Conservation (phyloP, 2,797 vertebrate genomes). For the Apogon hyalosoma region DNA sequence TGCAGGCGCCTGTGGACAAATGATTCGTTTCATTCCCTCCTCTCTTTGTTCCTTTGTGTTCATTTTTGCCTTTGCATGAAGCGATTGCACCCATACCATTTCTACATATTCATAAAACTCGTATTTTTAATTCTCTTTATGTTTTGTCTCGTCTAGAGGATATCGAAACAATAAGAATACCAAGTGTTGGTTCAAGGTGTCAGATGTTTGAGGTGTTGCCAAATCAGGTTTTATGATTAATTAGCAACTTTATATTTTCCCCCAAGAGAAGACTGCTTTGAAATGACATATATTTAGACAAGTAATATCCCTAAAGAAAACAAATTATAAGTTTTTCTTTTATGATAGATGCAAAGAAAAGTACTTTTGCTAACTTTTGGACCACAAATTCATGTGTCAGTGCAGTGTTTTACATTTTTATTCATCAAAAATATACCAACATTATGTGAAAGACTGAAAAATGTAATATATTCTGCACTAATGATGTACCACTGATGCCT, state of each 20-base stretch:
- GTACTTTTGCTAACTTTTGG: not conserved
- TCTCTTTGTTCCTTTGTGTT: conserved; percentile 66
- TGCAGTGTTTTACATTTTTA: not conserved
- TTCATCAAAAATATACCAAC: conserved; percentile 16
- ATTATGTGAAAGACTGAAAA: not conserved
- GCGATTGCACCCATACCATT: conserved; percentile 33
- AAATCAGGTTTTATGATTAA: conserved; percentile 19
- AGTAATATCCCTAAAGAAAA: not conserved
- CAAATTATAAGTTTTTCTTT: not conserved
- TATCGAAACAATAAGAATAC: conserved; percentile 45
- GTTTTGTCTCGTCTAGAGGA: conserved; percentile 18
- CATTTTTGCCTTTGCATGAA: conserved; percentile 45
- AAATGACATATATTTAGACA: conserved; percentile 4
- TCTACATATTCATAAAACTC: conserved; percentile 49
- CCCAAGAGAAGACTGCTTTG: conserved; percentile 10
- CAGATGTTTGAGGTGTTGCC: not conserved
- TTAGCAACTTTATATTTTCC: conserved; percentile 17
- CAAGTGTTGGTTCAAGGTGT: conserved; percentile 27
- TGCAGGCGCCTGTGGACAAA: conserved; percentile 70
- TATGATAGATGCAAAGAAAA: not conserved
- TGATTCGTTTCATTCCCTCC: conserved; percentile 56
- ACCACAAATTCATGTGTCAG: not conserved
- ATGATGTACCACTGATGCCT: conserved; percentile 18
- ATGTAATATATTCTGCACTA: conserved; percentile 19
- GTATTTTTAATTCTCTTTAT: conserved; percentile 13